Percentiles rank a stretch among this genome's conserved stretches.
Conservation (phyloP, 1,140 invertebrate species). For the Plectrocnemia conspersa region DNA sequence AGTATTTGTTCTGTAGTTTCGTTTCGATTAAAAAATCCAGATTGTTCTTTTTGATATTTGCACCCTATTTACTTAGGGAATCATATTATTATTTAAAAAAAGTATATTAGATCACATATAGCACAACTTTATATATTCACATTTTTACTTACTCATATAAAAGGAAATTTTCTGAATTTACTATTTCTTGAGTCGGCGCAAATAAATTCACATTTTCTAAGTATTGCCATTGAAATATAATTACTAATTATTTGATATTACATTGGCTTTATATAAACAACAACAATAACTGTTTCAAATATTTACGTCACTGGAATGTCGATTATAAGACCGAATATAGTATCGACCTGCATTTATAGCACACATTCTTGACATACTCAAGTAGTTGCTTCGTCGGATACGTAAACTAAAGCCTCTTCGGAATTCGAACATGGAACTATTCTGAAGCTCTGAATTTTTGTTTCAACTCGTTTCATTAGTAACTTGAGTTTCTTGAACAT, state of each 20-base stretch:
- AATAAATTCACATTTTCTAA: conserved; percentile 87
- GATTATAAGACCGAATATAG: conserved; percentile 69
- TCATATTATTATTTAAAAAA: no score
- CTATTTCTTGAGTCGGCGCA: conserved; percentile 52
- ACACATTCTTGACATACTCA: conserved; percentile 38
- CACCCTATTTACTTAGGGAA: no score
- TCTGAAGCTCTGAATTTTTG: background rate
- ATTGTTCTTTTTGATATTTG: no score
- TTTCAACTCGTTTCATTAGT: background rate
- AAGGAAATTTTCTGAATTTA: conserved; percentile 48
- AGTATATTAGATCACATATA: no score
- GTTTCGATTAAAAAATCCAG: no score
- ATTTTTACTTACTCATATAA: conserved; percentile 56
- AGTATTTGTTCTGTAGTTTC: no score
- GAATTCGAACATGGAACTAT: background rate
- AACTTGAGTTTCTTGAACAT: background rate
- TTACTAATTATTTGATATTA: background rate
- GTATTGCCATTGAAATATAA: conserved; percentile 72
- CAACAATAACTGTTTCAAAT: background rate
- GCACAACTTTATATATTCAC: no score
- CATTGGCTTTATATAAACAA: background rate
- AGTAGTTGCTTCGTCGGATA: background rate
- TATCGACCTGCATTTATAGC: conserved; percentile 61
- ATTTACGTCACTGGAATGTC: conserved; percentile 69
- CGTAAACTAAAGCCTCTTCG: background rate